Evolutionary conservation across 2,113 vertebrate genomes (phyloP), one percentile per base, ranked within the genome.

Genomic region (Cranoglanis bouderius): DNA sequence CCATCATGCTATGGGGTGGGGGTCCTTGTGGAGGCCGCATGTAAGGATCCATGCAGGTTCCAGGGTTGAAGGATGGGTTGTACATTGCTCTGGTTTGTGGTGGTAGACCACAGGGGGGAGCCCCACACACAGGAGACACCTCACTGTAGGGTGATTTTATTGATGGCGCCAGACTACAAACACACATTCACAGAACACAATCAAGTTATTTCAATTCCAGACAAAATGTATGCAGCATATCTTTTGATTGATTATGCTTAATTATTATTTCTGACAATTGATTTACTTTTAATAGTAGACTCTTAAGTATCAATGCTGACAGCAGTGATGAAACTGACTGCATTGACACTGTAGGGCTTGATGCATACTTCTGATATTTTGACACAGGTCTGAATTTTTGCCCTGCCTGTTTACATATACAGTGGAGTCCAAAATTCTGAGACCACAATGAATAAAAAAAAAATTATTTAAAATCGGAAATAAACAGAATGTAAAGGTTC

Each of bases 21-120:
- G 93, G 94, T 53, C 93, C 95, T 43, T 95, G 96, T 16, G 96
- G 96, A 0, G 97, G 95, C 70, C 96, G 96, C 95, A 97, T 97
- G 88, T 97, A 98, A 90, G 97, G 97, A 90, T 96, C 96, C 91
- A 98, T 96, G 43, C 96, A 96, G 90, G 95, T 96, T 91, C 94
- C 95, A 46, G 95, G 94, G 92, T 94, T 94, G 94, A 97, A 95
- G 0, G 92, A 93, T 13, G 96, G 95, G 93, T 97, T 97, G 94
- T 97, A 99, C 97, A 98, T 97, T 89, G 92, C 85, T 87, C 95
- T 92, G 93, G 92, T 94, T 84, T 94, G 90, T 59, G 95, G 94
- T 16, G 93, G 91, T 21, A 93, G 93, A 85, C 93, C 65, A 88
- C 92, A 93, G 90, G 94, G 92, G 82, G 92, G 91, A 9, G 92